These are phyloP conservation scores for Meteorus sp. DNA, from an alignment of 1,140 invertebrate species.

Conservation along the genomic window DNA sequence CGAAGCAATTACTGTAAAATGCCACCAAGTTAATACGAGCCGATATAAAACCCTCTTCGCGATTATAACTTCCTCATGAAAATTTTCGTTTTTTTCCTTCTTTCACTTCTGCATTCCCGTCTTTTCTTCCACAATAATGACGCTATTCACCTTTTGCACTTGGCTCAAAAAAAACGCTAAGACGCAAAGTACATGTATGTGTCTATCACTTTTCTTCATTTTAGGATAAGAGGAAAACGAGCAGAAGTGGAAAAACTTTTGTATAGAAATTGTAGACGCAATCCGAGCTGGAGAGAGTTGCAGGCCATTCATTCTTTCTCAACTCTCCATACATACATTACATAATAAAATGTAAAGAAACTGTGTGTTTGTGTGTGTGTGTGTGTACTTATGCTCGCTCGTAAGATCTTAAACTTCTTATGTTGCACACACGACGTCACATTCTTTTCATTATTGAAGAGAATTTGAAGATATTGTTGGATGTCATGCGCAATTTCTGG, in stretches of 20 bases:
- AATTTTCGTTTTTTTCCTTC: neutral
- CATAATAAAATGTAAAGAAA: neutral
- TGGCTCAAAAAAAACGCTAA: no score
- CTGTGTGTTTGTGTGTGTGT: no score
- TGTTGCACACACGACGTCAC: no score
- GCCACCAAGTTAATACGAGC: neutral
- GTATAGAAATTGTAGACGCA: neutral
- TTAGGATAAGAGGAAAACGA: neutral
- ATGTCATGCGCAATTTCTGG: no score
- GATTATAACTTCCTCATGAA: conserved; percentile 5
- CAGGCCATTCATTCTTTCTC: conserved; percentile 19
- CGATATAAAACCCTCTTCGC: conserved; percentile 3
- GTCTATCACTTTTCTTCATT: neutral
- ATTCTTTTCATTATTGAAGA: no score
- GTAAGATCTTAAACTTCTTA: no score
- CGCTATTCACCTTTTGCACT: no score
- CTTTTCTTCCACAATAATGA: no score
- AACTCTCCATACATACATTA: conserved; percentile 17
- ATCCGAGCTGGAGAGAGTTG: neutral
- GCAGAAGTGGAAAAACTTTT: neutral
- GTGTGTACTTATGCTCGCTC: no score
- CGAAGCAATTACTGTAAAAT: conserved; percentile 4
- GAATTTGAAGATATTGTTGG: no score
- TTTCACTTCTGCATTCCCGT: neutral
- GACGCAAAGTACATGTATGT: no score